Conservation (phyloP, 2,888 invertebrate genomes). For the Eupithecia tripunctaria region DNA sequence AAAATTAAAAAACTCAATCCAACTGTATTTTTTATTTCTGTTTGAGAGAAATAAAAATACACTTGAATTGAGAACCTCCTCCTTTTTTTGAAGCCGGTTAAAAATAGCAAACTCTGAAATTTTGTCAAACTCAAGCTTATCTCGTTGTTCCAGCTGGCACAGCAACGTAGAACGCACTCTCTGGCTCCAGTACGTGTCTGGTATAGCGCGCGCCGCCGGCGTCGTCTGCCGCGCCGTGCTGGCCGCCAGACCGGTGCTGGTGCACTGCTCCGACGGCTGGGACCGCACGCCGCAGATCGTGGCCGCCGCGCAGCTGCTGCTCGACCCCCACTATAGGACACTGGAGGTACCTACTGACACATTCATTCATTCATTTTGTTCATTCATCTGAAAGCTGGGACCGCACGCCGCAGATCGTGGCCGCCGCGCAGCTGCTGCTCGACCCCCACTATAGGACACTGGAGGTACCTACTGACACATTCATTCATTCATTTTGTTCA, state of each 20-base stretch:
- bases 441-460: slow-evolving; percentile 98
- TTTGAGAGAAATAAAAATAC: too few species aligned
- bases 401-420: slow-evolving; percentile 98
- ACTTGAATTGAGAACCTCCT: too few species aligned
- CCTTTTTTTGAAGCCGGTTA: too few species aligned
- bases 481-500: neutral
- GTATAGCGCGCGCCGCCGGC: slow-evolving; percentile 91
- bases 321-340: slow-evolving; percentile 98
- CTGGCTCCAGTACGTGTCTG: slow-evolving; percentile 96
- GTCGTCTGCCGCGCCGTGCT: slow-evolving; percentile 92
- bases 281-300: slow-evolving; percentile 99
- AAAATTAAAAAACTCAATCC: too few species aligned
- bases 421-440: slow-evolving; percentile 94
- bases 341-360: slow-evolving; percentile 87
- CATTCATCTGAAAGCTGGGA: slow-evolving; percentile 97
- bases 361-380: neutral
- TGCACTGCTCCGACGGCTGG: slow-evolving; percentile 99
- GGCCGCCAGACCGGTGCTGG: slow-evolving; percentile 94
- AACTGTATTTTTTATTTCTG: too few species aligned
- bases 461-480: slow-evolving; percentile 85
- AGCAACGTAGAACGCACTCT: slow-evolving; percentile 94
- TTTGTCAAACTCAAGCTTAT: neutral
- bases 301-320: slow-evolving; percentile 94
- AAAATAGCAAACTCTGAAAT: too few species aligned
- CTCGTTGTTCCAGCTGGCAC: slow-evolving; percentile 89